These are phyloP conservation scores for Seira ritae DNA, from an alignment of 2,888 invertebrate species.

Conservation along the genomic window DNA sequence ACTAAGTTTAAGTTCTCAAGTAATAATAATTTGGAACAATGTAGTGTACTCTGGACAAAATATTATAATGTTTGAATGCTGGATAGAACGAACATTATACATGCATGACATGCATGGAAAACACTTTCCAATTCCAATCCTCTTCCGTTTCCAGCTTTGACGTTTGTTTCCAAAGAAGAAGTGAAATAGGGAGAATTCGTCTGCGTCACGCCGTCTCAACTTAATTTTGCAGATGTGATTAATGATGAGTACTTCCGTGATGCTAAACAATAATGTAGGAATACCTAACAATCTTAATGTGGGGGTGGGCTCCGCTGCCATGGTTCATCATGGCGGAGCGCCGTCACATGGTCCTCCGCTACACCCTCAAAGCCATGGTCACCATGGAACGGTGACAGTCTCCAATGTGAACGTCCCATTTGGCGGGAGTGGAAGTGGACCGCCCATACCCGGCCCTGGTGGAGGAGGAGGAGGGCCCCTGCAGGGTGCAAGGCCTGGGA, in stretches of 20 bases:
- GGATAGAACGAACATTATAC: no score
- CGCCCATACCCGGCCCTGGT: slow-evolving; percentile 26
- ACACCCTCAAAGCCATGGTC: slow-evolving; percentile 32
- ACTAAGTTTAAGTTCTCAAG: no score
- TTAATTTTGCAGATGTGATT: slow-evolving; percentile 5
- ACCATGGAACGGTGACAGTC: slow-evolving; percentile 40
- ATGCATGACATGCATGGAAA: no score
- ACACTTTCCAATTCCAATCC: no score
- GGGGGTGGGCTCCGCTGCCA: slow-evolving; percentile 24
- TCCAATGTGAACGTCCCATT: slow-evolving; percentile 35
- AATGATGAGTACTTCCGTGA: slow-evolving; percentile 60
- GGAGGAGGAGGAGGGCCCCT: neutral
- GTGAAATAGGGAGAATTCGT: no score
- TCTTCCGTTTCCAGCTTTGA: no score
- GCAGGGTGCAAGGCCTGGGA: neutral
- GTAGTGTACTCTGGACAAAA: no score
- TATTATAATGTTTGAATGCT: no score
- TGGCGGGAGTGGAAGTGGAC: neutral
- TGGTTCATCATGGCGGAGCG: slow-evolving; percentile 44
- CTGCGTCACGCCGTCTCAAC: neutral
- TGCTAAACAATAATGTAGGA: slow-evolving; percentile 58
- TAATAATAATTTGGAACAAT: no score
- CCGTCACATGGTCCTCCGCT: slow-evolving; percentile 31
- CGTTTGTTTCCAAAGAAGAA: no score
- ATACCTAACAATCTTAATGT: slow-evolving; percentile 50